Evolutionary conservation across 2,113 vertebrate species (phyloP).

Genomic region (Odocoileus hemionus): DNA sequence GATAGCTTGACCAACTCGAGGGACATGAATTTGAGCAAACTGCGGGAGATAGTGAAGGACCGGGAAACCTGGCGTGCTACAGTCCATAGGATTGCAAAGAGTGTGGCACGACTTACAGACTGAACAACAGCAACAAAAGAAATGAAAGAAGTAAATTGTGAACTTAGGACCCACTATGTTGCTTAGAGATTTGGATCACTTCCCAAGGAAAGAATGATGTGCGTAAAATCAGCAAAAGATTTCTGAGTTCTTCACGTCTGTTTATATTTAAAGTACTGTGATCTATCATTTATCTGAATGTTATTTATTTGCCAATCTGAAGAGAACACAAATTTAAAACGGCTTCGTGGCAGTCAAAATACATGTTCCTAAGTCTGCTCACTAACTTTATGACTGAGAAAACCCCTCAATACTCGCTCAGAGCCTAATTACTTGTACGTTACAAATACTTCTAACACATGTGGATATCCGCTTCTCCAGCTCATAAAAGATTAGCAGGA

Average conservation of each 20-base stretch:
- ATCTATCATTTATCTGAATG: neutral
- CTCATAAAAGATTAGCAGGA: neutral
- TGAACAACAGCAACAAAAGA: neutral
- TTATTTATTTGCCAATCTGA: neutral
- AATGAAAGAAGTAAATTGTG: neutral
- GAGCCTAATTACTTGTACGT: neutral
- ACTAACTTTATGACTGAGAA: neutral
- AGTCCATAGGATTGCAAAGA: neutral
- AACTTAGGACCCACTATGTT: neutral
- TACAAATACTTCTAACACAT: constrained; percentile 24
- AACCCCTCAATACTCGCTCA: neutral
- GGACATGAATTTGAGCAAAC: neutral
- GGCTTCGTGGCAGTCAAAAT: neutral
- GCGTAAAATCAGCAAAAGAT: neutral
- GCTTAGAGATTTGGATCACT: neutral
- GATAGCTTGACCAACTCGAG: neutral
- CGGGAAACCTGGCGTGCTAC: neutral
- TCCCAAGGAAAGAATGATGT: neutral
- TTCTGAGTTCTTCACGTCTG: neutral
- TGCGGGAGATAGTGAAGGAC: neutral
- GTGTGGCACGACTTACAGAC: neutral
- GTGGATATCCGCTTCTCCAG: neutral
- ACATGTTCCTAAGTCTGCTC: neutral
- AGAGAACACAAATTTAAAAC: neutral
- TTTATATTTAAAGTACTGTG: neutral